These are phyloP conservation scores for Chinchilla lanigera DNA, from an alignment of 2,113 vertebrate genomes.

Conservation along the genomic window DNA sequence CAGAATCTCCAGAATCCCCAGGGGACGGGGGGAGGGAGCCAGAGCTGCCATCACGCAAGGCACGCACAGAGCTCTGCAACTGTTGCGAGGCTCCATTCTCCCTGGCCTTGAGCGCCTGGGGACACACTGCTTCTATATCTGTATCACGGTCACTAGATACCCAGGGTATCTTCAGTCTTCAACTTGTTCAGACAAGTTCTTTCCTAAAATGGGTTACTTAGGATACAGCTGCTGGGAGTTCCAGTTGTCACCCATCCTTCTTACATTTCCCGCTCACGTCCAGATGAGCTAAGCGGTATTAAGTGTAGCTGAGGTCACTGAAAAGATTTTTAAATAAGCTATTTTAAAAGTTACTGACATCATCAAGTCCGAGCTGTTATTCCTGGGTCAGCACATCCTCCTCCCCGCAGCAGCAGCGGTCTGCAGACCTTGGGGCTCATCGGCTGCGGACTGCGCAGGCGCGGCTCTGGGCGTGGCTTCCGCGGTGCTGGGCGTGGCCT, in stretches of 20 bases:
- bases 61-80: not conserved
- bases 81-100: not conserved
- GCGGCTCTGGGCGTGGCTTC: not conserved
- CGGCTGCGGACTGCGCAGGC: not conserved
- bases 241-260: slow-evolving; percentile 66
- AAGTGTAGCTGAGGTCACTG: slow-evolving; percentile 71
- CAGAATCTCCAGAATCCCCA: not conserved
- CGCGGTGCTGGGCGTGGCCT: no score
- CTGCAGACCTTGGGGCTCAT: not conserved
- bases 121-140: not conserved
- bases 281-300: slow-evolving; percentile 59
- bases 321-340: slow-evolving; percentile 68
- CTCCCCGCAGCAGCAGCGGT: not conserved
- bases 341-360: slow-evolving; percentile 74
- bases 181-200: slow-evolving; percentile 57
- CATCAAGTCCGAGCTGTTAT: slow-evolving; percentile 50
- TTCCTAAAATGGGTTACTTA: slow-evolving; percentile 59
- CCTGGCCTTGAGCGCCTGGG: not conserved
- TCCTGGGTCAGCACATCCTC: slow-evolving; percentile 37
- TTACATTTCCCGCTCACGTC: slow-evolving; percentile 54
- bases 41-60: not conserved
- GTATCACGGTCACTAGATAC: not conserved
- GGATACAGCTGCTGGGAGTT: slow-evolving; percentile 46
- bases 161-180: slow-evolving; percentile 22
- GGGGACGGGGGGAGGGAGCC: not conserved